Percentiles rank a stretch among this genome's conserved stretches.
Conservation (phyloP, 2,797 vertebrate genomes). For the Nannoperca obscura region DNA sequence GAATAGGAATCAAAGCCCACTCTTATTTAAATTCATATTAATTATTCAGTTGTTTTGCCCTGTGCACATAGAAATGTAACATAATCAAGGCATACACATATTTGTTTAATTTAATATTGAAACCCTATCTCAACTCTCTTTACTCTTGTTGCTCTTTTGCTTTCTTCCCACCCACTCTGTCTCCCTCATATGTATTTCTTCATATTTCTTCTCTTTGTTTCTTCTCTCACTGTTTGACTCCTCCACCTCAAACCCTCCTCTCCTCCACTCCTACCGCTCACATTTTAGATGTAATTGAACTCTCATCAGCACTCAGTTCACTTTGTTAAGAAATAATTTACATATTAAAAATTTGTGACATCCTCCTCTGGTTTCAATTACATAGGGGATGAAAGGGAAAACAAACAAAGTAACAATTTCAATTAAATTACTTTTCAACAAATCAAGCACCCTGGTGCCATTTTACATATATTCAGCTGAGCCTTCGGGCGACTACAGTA, state of each 20-base stretch:
- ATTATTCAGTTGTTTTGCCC: constrained; percentile 69
- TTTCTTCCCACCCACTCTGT: constrained; percentile 32
- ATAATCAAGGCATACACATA: constrained; percentile 45
- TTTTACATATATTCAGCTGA: constrained; percentile 49
- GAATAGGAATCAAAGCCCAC: constrained; percentile 33
- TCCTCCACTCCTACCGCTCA: not conserved
- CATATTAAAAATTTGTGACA: constrained; percentile 47
- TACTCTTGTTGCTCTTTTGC: constrained; percentile 16
- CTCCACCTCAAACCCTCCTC: constrained; percentile 1
- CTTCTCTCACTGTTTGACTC: constrained; percentile 19
- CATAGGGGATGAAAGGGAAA: constrained; percentile 50
- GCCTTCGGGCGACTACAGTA: constrained; percentile 32
- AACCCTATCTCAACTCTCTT: constrained; percentile 31
- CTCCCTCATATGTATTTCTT: constrained; percentile 41
- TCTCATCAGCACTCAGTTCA: constrained; percentile 55
- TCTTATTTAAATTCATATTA: constrained; percentile 57
- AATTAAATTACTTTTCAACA: constrained; percentile 53
- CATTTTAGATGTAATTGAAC: constrained; percentile 63
- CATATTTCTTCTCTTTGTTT: constrained; percentile 59
- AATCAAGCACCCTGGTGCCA: constrained; percentile 30
- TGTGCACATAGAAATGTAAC: constrained; percentile 52
- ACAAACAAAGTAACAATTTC: constrained; percentile 55
- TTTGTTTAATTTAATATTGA: constrained; percentile 56
- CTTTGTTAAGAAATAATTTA: constrained; percentile 69
- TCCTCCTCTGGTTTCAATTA: constrained; percentile 58